Percentiles rank a stretch among this genome's conserved stretches.
Conservation (phyloP, 2,888 invertebrate genomes). For the Mythimna impura region DNA sequence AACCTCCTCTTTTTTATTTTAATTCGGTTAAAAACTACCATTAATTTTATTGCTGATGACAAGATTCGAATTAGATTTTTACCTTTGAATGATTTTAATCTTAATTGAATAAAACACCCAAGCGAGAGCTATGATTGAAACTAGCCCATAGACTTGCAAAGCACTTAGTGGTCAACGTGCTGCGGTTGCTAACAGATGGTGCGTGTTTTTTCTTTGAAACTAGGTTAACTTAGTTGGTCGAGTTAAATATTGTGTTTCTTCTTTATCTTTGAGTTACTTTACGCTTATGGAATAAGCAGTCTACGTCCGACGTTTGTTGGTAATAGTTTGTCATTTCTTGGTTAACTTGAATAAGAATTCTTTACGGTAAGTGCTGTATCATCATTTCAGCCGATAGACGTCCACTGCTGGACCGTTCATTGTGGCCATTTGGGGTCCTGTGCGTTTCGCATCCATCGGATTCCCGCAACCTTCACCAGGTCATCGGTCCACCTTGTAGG, state of each 20-base stretch:
- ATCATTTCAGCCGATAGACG: too few relatives aligned
- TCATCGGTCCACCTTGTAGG: too few relatives aligned
- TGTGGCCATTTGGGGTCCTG: too few relatives aligned
- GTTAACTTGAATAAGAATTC: background rate
- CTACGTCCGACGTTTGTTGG: background rate
- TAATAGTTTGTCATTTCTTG: background rate
- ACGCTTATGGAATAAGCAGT: conserved; percentile 14
- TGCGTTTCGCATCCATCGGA: too few relatives aligned
- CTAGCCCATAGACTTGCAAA: conserved; percentile 42
- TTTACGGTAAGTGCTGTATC: background rate
- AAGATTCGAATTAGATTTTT: background rate
- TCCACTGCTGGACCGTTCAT: too few relatives aligned
- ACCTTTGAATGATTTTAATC: background rate
- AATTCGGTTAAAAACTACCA: conserved; percentile 6
- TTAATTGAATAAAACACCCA: conserved; percentile 40
- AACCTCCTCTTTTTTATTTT: too few relatives aligned
- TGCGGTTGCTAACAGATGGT: conserved; percentile 51
- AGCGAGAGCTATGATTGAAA: conserved; percentile 38
- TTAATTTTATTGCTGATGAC: conserved; percentile 9
- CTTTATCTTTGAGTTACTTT: conserved; percentile 42
- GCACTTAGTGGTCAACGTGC: conserved; percentile 55
- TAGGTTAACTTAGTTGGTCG: conserved; percentile 49
- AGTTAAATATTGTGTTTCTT: conserved; percentile 48
- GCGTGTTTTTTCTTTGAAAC: conserved; percentile 53
- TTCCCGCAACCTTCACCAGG: too few relatives aligned